Evolutionary conservation across 2,888 invertebrate genomes (phyloP).

Genomic region (Mechanitis mazaeus): DNA sequence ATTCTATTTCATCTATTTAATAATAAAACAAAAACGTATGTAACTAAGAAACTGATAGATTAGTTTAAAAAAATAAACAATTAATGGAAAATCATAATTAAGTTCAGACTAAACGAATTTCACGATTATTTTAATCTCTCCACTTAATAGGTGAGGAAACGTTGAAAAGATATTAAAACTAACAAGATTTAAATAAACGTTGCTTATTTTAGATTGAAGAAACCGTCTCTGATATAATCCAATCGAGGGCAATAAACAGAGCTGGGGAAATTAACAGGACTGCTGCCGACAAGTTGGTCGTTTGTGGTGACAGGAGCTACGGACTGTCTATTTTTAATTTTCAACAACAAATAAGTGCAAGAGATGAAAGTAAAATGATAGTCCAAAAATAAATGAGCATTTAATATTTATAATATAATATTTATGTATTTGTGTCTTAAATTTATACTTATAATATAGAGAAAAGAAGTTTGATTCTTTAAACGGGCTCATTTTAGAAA

Average conservation of each 20-base stretch:
- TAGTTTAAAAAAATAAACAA: too few relatives aligned
- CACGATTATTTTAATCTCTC: not conserved
- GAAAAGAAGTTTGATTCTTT: too few relatives aligned
- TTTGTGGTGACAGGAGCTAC: slow-evolving; percentile 11
- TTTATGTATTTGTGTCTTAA: too few relatives aligned
- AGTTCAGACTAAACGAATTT: too few relatives aligned
- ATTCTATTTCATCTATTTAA: not conserved
- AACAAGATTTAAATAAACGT: slow-evolving; percentile 37
- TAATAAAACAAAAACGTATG: not conserved
- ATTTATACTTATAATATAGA: too few relatives aligned
- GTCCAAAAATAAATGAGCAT: slow-evolving; percentile 2
- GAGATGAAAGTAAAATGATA: slow-evolving; percentile 8
- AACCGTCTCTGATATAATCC: slow-evolving; percentile 64
- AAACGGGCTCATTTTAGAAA: too few relatives aligned
- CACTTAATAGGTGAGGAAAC: slow-evolving; percentile 13
- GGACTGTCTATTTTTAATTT: not conserved
- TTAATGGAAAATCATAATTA: too few relatives aligned
- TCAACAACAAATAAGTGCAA: not conserved
- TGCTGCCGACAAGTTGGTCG: slow-evolving; percentile 34
- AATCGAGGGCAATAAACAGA: slow-evolving; percentile 63
- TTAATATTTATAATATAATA: too few relatives aligned
- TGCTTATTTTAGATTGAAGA: slow-evolving; percentile 55
- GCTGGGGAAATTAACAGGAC: slow-evolving; percentile 64
- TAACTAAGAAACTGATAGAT: too few relatives aligned
- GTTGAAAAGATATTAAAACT: slow-evolving; percentile 32